Evolutionary conservation across 2,797 vertebrate genomes (phyloP).

Genomic region (Schizopygopsis pylzovi): DNA sequence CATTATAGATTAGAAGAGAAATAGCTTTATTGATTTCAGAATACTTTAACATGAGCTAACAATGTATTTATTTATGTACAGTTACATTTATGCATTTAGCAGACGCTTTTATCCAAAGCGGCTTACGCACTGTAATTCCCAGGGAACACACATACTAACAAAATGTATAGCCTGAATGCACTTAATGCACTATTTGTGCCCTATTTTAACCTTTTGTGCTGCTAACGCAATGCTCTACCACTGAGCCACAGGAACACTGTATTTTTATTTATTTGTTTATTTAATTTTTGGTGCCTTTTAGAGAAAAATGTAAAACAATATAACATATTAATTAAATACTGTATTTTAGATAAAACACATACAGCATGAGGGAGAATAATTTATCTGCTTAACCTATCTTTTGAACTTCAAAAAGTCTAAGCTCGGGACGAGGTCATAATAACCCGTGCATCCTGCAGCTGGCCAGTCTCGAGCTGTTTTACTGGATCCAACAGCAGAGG

Average conservation of each 20-base stretch:
- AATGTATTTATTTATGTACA: neutral
- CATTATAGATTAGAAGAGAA: neutral
- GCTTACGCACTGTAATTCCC: no score
- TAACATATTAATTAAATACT: neutral
- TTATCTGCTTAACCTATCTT: neutral
- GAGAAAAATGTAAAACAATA: neutral
- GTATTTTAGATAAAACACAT: neutral
- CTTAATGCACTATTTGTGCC: no score
- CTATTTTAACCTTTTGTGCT: no score
- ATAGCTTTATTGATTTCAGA: neutral
- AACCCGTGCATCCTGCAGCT: neutral
- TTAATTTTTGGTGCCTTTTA: neutral
- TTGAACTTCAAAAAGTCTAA: neutral
- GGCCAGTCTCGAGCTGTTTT: conserved; percentile 27
- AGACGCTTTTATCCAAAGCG: no score
- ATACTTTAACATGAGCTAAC: neutral
- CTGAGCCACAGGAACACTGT: no score
- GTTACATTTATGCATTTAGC: no score
- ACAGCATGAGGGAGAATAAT: neutral
- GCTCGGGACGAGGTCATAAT: neutral
- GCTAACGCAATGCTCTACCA: no score
- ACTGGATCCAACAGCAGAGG: conserved; percentile 66
- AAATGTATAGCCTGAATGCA: no score
- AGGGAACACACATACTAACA: no score
- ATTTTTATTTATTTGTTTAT: neutral